Percentiles rank a stretch among this genome's conserved stretches.
phyloP scores from a whole-genome alignment of 2,888 invertebrate genomes.

The Flexamia atlantica region DNA sequence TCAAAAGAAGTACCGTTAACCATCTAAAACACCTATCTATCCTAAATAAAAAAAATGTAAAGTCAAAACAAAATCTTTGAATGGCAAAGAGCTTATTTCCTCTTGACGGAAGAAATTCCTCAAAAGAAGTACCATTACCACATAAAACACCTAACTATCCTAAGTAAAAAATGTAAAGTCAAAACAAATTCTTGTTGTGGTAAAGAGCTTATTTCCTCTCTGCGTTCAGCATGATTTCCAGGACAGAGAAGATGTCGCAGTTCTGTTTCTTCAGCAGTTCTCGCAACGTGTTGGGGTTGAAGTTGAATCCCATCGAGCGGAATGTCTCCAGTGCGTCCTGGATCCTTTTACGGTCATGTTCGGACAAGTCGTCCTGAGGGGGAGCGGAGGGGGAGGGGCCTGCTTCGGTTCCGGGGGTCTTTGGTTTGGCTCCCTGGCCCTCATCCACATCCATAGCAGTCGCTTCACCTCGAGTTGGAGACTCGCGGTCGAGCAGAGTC shows the following conservation, averaged over 20 bases:
- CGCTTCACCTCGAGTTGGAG: constrained; percentile 13
- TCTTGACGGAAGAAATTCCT: too few relatives aligned
- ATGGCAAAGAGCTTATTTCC: too few relatives aligned
- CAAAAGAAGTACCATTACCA: too few relatives aligned
- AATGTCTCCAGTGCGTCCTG: constrained; percentile 83
- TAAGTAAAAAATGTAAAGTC: neutral
- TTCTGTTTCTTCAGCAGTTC: constrained; percentile 81
- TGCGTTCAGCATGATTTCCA: constrained; percentile 75
- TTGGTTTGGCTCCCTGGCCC: constrained; percentile 32
- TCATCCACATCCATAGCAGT: constrained; percentile 53
- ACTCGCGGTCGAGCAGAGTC: constrained; percentile 52
- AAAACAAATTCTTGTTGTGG: neutral
- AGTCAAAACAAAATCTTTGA: too few relatives aligned
- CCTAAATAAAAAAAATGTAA: too few relatives aligned
- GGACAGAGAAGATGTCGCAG: constrained; percentile 82
- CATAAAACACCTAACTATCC: neutral
- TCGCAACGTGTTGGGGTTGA: constrained; percentile 86
- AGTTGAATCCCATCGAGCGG: constrained; percentile 90
- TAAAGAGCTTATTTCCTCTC: constrained; percentile 13
- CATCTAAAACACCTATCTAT: too few relatives aligned
- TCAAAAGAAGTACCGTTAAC: neutral
- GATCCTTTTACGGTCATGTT: constrained; percentile 74
- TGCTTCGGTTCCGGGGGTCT: neutral
- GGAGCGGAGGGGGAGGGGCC: neutral
- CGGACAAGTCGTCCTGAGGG: neutral